phyloP scores from a whole-genome alignment of 2,113 vertebrate species.

The Corythornis madagascariensis region DNA sequence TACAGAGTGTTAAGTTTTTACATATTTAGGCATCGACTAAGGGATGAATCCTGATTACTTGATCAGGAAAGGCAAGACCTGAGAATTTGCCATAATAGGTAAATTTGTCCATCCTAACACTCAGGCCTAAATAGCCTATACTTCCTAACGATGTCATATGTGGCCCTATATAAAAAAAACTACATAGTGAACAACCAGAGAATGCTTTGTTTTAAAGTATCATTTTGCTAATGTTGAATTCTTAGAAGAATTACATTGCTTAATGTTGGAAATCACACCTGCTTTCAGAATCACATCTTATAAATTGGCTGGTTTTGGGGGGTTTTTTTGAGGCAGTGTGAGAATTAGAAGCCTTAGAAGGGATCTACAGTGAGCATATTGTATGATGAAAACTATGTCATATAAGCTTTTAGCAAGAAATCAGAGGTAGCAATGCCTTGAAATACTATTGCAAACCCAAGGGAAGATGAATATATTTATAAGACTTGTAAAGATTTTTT shows the following conservation, averaged over 20 bases:
- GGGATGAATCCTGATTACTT: background rate
- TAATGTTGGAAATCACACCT: background rate
- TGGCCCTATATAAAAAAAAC: background rate
- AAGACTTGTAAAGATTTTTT: background rate
- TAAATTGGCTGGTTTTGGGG: background rate
- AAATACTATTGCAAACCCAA: background rate
- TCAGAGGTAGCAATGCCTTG: background rate
- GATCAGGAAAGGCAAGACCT: background rate
- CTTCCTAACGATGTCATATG: background rate
- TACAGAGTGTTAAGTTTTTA: background rate
- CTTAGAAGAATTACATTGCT: background rate
- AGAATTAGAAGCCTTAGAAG: background rate
- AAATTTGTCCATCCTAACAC: background rate
- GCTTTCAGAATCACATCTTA: background rate
- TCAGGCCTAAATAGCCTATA: background rate
- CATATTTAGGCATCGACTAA: background rate
- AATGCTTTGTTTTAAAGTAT: background rate
- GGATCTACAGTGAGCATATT: background rate
- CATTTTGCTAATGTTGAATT: background rate
- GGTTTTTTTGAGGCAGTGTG: background rate
- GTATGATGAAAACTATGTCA: background rate
- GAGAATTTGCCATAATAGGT: background rate
- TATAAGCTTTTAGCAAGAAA: background rate
- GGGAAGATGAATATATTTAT: background rate
- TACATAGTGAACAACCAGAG: background rate